Percentiles rank a stretch among this genome's conserved stretches.
phyloP scores from a whole-genome alignment of 2,113 vertebrate genomes.

The Eira barbara region DNA sequence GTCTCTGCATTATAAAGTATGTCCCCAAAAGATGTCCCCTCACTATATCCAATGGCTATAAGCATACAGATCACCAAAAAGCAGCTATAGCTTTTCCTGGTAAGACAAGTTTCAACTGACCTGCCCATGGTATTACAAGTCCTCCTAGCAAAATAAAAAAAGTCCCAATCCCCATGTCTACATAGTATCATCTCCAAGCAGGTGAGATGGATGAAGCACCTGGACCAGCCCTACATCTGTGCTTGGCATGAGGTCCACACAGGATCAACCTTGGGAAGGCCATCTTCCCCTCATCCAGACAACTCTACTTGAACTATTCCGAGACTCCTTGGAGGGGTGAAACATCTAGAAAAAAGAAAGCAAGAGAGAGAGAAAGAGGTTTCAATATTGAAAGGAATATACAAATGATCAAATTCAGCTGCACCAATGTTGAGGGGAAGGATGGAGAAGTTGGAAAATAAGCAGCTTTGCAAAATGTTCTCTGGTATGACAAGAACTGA shows the following conservation, averaged over 20 bases:
- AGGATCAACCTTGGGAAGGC: background rate
- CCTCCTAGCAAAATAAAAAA: background rate
- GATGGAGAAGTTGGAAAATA: background rate
- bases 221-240: background rate
- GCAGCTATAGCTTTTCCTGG: background rate
- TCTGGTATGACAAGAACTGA: background rate
- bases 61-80: background rate
- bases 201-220: background rate
- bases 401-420: background rate
- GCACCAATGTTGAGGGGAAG: background rate
- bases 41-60: background rate
- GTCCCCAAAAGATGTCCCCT: slow-evolving; percentile 63
- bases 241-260: background rate
- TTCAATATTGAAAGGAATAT: background rate
- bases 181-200: background rate
- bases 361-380: background rate
- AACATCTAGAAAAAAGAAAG: slow-evolving; percentile 33
- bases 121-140: background rate
- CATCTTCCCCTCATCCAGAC: background rate
- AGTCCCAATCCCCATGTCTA: background rate
- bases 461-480: background rate
- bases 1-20: slow-evolving; percentile 68
- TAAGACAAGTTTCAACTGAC: background rate
- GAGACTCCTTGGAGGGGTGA: slow-evolving; percentile 14
- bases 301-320: background rate